Base-by-base conservation (phyloP, 2,888 invertebrate species). In the Lamellibrachia columna region DNA sequence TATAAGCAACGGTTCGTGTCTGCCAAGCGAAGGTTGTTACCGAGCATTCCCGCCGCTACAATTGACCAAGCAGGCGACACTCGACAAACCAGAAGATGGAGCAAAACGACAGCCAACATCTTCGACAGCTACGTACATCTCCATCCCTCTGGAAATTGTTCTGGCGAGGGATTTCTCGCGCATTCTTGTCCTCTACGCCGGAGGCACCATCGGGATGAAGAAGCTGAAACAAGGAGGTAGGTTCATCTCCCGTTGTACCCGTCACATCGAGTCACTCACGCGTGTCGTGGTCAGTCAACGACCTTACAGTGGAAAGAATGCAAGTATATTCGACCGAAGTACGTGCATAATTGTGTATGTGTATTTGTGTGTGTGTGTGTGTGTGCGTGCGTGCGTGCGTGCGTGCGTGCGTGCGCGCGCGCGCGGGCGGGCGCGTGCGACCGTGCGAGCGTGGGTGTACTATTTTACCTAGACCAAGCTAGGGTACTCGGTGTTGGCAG, bases 151-250 rank as follows among this genome's bases (percentile, higher is more conserved):
- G 75, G 75, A 75, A 75, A 75, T 75, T 75, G 75, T 75, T n/a
- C 75, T 22, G 75, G 75, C 75, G 22, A 15, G 75, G 75, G 75
- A 75, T 58, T 58, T 52, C 53, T 75, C 92, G 53, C 92, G 91
- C 40, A 92, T 94, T 53, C 93, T 99, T 93, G 99, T 99, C 75
- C 97, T 99, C 55, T 99, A 99, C 96, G 99, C 99, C 0, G 99
- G 99, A 0, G 99, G 99, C 3, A 99, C 99, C 0, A 99, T 99
- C 95, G 99, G 99, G 91, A 99, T 99, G 99, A 93, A 93, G 60
- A 92, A 53, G n/a, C 8, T 58, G 52, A 92, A 92, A n/a, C 55
- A 93, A 92, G 93, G 93, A 93, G 94, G 94, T 93, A 92, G 28
- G 75, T 75, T 75, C n/a, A 52, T 6, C 22, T 7, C 92, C 7